Conservation (phyloP, 2,797 vertebrate genomes). For the Pantherophis vulpinus region DNA sequence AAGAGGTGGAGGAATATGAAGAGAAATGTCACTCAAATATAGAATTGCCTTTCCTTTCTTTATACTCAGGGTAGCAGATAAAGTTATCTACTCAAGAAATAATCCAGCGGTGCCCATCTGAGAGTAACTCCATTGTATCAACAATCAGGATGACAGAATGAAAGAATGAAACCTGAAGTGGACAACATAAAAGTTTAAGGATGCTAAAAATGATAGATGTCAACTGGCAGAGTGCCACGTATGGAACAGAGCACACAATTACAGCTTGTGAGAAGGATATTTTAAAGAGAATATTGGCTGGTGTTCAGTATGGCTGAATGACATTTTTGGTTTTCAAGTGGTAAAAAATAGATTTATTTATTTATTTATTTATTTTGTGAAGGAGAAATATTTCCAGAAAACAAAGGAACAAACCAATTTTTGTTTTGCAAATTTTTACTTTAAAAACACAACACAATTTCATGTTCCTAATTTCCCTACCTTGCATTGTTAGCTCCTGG, state of each 20-base stretch:
- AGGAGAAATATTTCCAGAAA: neutral
- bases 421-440: neutral
- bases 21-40: neutral
- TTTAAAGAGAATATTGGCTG: neutral
- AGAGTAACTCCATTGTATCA: conserved; percentile 19
- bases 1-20: conserved; percentile 22
- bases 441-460: neutral
- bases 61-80: neutral
- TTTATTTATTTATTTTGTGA: neutral
- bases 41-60: neutral
- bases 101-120: conserved; percentile 1
- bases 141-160: conserved; percentile 4
- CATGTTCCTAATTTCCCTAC: neutral
- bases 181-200: conserved; percentile 6
- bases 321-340: neutral
- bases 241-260: neutral
- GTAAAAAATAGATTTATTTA: neutral
- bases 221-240: neutral
- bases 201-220: neutral
- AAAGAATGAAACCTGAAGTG: neutral
- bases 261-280: neutral
- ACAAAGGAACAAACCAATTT: neutral
- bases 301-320: no score
- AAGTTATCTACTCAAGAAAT: conserved; percentile 15
- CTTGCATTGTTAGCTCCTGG: neutral